phyloP scores from a whole-genome alignment of 37 sponge, comb jelly and placozoan species.

The Chondrilla cf. caribensis region DNA sequence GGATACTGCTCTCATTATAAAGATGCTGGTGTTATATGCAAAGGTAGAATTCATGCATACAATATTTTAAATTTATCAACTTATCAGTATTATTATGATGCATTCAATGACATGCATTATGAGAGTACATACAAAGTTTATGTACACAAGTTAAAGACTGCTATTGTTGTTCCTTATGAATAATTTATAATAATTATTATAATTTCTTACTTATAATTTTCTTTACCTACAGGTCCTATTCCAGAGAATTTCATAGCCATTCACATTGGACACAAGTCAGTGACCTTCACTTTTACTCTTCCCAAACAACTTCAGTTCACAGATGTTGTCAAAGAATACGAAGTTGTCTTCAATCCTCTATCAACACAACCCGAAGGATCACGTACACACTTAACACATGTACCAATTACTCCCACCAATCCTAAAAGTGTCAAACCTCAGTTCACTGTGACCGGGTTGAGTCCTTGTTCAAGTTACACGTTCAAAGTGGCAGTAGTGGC shows the following conservation, averaged over 20 bases:
- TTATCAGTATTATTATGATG: too few species aligned
- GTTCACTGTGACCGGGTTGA: not conserved
- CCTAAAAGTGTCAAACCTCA: not conserved
- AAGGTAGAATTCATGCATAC: not conserved
- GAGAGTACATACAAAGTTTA: too few species aligned
- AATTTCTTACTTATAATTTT: not conserved
- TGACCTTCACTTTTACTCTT: not conserved
- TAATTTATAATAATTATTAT: too few species aligned
- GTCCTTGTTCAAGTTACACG: not conserved
- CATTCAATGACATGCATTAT: too few species aligned
- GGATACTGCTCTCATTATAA: not conserved
- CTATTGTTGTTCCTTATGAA: too few species aligned
- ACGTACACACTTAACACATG: too few species aligned
- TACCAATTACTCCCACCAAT: not conserved
- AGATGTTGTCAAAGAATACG: not conserved
- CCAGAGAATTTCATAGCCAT: not conserved
- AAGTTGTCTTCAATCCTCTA: not conserved
- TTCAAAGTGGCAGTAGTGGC: not conserved
- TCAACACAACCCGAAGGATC: too few species aligned
- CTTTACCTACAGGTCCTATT: not conserved
- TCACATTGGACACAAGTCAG: not conserved
- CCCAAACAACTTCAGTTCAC: constrained; percentile 5
- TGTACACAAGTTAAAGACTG: too few species aligned
- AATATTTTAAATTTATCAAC: too few species aligned
- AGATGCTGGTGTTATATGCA: not conserved